A percentile compares a stretch with the other conserved stretches of the same genome.
Conservation (phyloP, 2,797 vertebrate genomes). For the Psittacula echo region DNA sequence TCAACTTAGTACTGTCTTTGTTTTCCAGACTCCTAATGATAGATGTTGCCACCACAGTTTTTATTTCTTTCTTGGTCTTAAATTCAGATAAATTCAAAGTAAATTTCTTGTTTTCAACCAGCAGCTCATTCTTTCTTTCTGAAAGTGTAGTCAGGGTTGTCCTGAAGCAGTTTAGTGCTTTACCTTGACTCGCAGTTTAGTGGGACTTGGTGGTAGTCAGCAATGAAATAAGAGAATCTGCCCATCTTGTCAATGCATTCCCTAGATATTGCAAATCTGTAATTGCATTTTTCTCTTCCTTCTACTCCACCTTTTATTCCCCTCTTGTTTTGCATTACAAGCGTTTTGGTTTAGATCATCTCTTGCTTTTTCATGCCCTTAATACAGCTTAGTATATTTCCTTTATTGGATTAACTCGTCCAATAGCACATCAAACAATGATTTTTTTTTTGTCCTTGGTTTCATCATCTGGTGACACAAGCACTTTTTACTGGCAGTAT, state of each 20-base stretch:
- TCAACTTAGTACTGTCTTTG: background rate
- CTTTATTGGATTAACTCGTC: background rate
- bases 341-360: background rate
- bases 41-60: background rate
- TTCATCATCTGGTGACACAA: background rate
- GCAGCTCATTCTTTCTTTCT: background rate
- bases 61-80: background rate
- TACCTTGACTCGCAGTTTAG: background rate
- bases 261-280: background rate
- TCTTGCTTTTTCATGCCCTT: background rate
- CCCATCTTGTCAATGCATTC: background rate
- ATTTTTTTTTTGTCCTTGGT: background rate
- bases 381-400: background rate
- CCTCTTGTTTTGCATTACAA: background rate
- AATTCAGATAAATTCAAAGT: background rate
- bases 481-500: background rate
- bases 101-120: background rate
- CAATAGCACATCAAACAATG: background rate
- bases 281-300: background rate
- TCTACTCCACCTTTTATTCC: background rate
- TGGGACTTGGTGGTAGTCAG: background rate
- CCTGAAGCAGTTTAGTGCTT: background rate
- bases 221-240: background rate
- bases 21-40: background rate
- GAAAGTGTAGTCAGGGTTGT: background rate